phyloP scores from a whole-genome alignment of 1,140 invertebrate genomes.

The Trichonephila clavata region DNA sequence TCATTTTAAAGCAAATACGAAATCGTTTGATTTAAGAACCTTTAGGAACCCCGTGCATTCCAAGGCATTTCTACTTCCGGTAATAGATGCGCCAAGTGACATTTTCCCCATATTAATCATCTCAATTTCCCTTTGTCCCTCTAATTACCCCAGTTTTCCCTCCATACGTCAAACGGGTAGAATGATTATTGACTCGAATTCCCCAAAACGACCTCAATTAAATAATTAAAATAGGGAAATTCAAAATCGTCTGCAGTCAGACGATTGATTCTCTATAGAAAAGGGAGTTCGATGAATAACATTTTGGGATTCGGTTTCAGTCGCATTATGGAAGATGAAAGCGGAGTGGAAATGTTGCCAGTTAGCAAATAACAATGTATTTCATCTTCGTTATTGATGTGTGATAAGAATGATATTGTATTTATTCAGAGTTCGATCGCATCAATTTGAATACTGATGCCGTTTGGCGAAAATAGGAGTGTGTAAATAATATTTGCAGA shows the following conservation, averaged over 20 bases:
- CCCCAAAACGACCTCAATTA: slow-evolving; percentile 42
- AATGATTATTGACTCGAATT: slow-evolving; percentile 49
- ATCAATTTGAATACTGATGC: too few relatives aligned
- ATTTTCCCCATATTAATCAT: slow-evolving; percentile 42
- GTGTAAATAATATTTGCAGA: too few relatives aligned
- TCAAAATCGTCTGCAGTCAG: slow-evolving; percentile 1
- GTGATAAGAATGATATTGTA: too few relatives aligned
- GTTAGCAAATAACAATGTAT: not conserved
- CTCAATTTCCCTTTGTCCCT: not conserved
- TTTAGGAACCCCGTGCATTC: not conserved
- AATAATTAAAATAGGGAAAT: slow-evolving; percentile 44
- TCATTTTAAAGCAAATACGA: not conserved
- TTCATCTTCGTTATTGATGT: too few relatives aligned
- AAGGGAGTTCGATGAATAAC: not conserved
- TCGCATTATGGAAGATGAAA: not conserved
- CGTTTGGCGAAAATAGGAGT: too few relatives aligned
- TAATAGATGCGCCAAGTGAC: slow-evolving; percentile 25
- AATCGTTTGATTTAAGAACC: slow-evolving; percentile 35
- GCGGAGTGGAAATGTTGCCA: not conserved
- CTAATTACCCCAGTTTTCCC: slow-evolving; percentile 16
- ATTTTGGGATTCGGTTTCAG: not conserved
- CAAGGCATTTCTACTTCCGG: not conserved
- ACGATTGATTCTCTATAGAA: not conserved
- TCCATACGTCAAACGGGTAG: not conserved
- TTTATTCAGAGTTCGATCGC: too few relatives aligned